A percentile compares a stretch with the other conserved stretches of the same genome.
These are phyloP conservation scores for Chondrosia reniformis DNA, from an alignment of 37 sponge, comb jelly and placozoan genomes.

Conservation along the genomic window DNA sequence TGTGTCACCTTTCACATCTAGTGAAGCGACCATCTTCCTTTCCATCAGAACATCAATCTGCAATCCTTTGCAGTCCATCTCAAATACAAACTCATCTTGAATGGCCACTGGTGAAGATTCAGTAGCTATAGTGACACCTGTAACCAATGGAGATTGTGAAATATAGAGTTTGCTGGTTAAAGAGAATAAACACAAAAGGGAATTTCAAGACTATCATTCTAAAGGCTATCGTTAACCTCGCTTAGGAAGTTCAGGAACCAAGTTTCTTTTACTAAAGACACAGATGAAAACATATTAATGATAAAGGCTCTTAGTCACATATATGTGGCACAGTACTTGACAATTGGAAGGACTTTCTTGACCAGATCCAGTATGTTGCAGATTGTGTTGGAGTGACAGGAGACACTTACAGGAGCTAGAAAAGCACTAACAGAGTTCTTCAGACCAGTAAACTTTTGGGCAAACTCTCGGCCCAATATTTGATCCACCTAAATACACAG, in stretches of 20 bases:
- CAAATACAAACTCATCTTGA: neutral
- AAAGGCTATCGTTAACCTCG: no score
- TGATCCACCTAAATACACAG: neutral
- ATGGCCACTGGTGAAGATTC: neutral
- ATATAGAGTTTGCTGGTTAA: no score
- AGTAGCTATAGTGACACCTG: neutral
- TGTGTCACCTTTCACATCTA: slow-evolving; percentile 12
- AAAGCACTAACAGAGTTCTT: slow-evolving; percentile 53
- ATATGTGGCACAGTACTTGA: slow-evolving; percentile 13
- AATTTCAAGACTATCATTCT: no score
- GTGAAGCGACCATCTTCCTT: neutral
- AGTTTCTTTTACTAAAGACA: neutral
- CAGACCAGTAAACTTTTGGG: slow-evolving; percentile 64
- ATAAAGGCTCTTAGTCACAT: neutral
- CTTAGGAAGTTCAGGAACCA: neutral
- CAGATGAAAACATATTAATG: neutral
- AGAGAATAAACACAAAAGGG: no score
- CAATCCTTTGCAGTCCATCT: neutral
- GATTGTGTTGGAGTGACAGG: slow-evolving; percentile 33
- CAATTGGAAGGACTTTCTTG: slow-evolving; percentile 27
- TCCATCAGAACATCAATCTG: neutral
- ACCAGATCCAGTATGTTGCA: slow-evolving; percentile 19
- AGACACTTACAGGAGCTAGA: slow-evolving; percentile 44
- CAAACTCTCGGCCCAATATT: slow-evolving; percentile 53
- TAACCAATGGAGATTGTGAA: no score